These are phyloP conservation scores for Phaonia tiefii DNA, from an alignment of 2,888 invertebrate genomes.

Conservation along the genomic window DNA sequence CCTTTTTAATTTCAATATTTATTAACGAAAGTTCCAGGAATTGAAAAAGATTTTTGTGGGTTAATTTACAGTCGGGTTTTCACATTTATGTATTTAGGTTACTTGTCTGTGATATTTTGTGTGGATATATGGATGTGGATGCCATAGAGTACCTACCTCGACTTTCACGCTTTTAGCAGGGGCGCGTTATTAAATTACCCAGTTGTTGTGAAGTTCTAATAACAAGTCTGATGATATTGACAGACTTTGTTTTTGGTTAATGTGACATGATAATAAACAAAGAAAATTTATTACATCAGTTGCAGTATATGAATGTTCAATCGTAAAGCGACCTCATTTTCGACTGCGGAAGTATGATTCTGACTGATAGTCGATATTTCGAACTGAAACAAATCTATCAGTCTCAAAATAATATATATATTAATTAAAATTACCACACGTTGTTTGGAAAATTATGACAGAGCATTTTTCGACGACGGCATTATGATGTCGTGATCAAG, in stretches of 20 bases:
- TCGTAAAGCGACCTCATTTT: too few species aligned
- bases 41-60: too few species aligned
- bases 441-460: too few species aligned
- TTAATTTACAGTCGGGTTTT: background rate
- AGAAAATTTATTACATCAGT: too few species aligned
- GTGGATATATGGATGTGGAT: background rate
- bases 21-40: slow-evolving; percentile 46
- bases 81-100: slow-evolving; percentile 56
- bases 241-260: slow-evolving; percentile 7
- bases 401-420: too few species aligned
- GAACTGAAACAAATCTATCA: too few species aligned
- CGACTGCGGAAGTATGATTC: too few species aligned
- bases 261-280: slow-evolving; percentile 32
- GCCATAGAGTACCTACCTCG: slow-evolving; percentile 47
- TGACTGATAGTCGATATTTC: too few species aligned
- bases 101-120: background rate
- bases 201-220: slow-evolving; percentile 32
- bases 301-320: too few species aligned
- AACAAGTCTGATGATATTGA: background rate
- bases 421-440: too few species aligned
- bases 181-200: slow-evolving; percentile 51
- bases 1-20: slow-evolving; percentile 35
- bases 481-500: too few species aligned
- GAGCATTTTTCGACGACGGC: too few species aligned
- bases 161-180: slow-evolving; percentile 66